Evolutionary conservation across 2,888 invertebrate species (phyloP).

Genomic region (Cantharis flavilabris): DNA sequence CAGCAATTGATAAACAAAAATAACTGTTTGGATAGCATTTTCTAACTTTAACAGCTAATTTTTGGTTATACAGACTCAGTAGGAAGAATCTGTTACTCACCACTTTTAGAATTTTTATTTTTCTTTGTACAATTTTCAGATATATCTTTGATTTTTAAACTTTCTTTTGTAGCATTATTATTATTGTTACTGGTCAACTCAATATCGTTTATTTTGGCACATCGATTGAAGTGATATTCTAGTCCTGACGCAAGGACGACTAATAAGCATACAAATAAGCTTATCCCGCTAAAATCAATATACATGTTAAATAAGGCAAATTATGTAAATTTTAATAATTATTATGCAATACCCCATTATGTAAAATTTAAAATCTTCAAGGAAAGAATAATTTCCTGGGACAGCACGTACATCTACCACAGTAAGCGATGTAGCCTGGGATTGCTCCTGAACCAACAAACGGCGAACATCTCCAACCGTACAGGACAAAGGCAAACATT

Average conservation of each 20-base stretch:
- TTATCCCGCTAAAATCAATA: slow-evolving; percentile 57
- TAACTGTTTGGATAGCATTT: too few relatives aligned
- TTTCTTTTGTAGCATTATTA: slow-evolving; percentile 36
- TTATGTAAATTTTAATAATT: slow-evolving; percentile 33
- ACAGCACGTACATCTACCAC: slow-evolving; percentile 68
- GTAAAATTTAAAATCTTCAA: slow-evolving; percentile 68
- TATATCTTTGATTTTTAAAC: slow-evolving; percentile 1
- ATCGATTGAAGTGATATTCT: slow-evolving; percentile 62
- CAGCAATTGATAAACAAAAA: too few relatives aligned
- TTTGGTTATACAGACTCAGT: background rate
- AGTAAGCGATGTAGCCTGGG: slow-evolving; percentile 53
- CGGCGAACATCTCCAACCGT: slow-evolving; percentile 59
- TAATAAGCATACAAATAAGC: slow-evolving; percentile 58
- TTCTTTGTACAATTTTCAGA: background rate
- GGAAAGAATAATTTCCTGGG: slow-evolving; percentile 69
- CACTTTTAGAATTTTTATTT: slow-evolving; percentile 20
- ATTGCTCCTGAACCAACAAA: slow-evolving; percentile 49
- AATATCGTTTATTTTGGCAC: slow-evolving; percentile 43
- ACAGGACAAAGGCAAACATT: slow-evolving; percentile 76
- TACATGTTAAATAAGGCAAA: background rate
- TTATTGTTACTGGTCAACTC: slow-evolving; percentile 45
- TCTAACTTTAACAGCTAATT: too few relatives aligned
- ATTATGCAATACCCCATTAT: slow-evolving; percentile 65
- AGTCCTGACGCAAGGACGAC: slow-evolving; percentile 67
- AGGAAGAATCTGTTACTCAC: slow-evolving; percentile 12